phyloP scores from a whole-genome alignment of 2,888 invertebrate genomes.

The Drepanosiphum platanoidis region DNA sequence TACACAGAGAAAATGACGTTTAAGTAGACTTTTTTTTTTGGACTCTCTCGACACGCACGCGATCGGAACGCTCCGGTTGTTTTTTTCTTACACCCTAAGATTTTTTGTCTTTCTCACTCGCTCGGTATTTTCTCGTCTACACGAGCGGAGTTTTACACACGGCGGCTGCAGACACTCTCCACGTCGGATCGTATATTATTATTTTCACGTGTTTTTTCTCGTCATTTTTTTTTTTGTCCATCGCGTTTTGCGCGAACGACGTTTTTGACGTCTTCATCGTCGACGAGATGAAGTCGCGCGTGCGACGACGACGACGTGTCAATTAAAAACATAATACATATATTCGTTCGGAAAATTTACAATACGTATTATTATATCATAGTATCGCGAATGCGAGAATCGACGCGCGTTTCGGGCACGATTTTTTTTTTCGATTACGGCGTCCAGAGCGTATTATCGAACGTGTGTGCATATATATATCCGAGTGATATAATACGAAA shows the following conservation, averaged over 20 bases:
- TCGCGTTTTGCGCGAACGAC: neutral
- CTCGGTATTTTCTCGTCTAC: neutral
- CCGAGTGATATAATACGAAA: too few species aligned
- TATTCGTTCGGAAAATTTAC: neutral
- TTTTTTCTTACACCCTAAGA: constrained; percentile 30
- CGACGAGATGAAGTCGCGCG: neutral
- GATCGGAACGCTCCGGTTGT: neutral
- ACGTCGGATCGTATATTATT: neutral
- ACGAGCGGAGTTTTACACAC: neutral
- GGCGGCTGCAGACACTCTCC: neutral
- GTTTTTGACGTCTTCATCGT: constrained; percentile 43
- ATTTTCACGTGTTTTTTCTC: too few species aligned
- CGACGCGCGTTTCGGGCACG: neutral
- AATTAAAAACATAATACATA: too few species aligned
- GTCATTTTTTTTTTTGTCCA: neutral
- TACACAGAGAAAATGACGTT: neutral
- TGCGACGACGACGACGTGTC: constrained; percentile 14
- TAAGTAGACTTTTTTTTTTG: neutral
- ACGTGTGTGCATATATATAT: too few species aligned
- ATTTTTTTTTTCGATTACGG: neutral
- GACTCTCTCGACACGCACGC: constrained; percentile 42
- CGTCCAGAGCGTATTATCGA: too few species aligned
- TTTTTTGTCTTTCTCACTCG: neutral
- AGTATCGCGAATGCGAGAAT: neutral
- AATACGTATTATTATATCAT: neutral